These are phyloP conservation scores for Sepiola atlantica DNA, from an alignment of 2,888 invertebrate genomes.

Conservation along the genomic window DNA sequence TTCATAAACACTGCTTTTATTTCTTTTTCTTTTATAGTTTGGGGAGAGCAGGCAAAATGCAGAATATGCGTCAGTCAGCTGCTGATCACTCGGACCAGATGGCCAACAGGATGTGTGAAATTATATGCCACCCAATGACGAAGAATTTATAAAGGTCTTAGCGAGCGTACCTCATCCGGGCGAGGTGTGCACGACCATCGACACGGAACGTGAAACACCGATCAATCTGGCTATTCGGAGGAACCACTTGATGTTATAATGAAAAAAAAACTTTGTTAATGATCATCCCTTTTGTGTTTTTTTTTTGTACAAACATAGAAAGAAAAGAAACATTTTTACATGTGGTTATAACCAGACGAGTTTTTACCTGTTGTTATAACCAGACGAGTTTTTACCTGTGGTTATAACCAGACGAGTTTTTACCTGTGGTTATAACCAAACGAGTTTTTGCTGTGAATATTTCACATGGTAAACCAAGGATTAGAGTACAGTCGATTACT, in stretches of 20 bases:
- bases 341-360: too few species aligned
- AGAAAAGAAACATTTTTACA: too few species aligned
- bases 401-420: too few species aligned
- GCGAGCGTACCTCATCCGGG: constrained; percentile 49
- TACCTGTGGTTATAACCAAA: too few species aligned
- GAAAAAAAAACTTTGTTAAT: too few species aligned
- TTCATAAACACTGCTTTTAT: not conserved
- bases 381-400: too few species aligned
- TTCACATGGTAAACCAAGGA: too few species aligned
- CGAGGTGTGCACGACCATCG: constrained; percentile 64
- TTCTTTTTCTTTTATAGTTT: not conserved
- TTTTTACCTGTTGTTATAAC: too few species aligned
- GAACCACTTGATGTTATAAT: constrained; percentile 58
- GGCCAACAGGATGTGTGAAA: not conserved
- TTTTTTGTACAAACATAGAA: too few species aligned
- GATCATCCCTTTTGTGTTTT: too few species aligned
- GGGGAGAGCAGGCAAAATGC: not conserved
- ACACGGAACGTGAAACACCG: constrained; percentile 61
- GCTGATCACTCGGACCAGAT: not conserved
- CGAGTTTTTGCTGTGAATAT: too few species aligned
- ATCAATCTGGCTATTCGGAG: constrained; percentile 63
- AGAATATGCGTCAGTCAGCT: not conserved
- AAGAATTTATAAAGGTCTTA: not conserved
- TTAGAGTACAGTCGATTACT: too few species aligned
- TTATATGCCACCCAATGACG: not conserved